Evolutionary conservation across 2,888 invertebrate species (phyloP).

Genomic region (Marasmarcha lunaedactyla): DNA sequence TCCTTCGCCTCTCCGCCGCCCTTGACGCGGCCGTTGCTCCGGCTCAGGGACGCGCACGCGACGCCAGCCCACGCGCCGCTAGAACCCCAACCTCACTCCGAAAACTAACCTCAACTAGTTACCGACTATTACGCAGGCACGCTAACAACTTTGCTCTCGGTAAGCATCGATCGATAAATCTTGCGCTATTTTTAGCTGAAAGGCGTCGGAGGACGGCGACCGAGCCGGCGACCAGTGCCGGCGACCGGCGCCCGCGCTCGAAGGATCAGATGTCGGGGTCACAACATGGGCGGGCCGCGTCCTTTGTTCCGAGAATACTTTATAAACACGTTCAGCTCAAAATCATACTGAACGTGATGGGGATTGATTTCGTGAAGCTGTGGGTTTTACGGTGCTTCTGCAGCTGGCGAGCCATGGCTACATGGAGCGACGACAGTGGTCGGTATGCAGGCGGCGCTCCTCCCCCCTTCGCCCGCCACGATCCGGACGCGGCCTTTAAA

Average conservation of each 20-base stretch:
- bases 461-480: constrained; percentile 40
- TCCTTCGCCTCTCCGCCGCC: constrained; percentile 37
- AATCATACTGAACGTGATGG: background rate
- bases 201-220: constrained; percentile 54
- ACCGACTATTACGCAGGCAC: constrained; percentile 2
- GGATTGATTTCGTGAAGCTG: no score
- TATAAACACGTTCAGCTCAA: no score
- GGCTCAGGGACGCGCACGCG: constrained; percentile 69
- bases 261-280: constrained; percentile 43
- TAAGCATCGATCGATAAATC: constrained; percentile 26
- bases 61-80: constrained; percentile 42
- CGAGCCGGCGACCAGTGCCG: constrained; percentile 39
- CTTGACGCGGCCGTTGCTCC: constrained; percentile 71
- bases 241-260: constrained; percentile 25
- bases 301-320: background rate
- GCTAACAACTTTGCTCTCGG: constrained; percentile 5
- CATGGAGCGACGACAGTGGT: constrained; percentile 22
- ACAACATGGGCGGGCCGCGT: constrained; percentile 8
- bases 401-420: no score
- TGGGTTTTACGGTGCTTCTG: no score
- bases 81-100: constrained; percentile 6
- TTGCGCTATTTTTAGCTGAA: constrained; percentile 47
- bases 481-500: constrained; percentile 68
- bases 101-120: constrained; percentile 4
- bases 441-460: constrained; percentile 40